Evolutionary conservation across 30 jellyfish, hydroid and myxozoan species (phyloP), one percentile per base, ranked within the genome.

Genomic region (Calvadosia cruxmelitensis): DNA sequence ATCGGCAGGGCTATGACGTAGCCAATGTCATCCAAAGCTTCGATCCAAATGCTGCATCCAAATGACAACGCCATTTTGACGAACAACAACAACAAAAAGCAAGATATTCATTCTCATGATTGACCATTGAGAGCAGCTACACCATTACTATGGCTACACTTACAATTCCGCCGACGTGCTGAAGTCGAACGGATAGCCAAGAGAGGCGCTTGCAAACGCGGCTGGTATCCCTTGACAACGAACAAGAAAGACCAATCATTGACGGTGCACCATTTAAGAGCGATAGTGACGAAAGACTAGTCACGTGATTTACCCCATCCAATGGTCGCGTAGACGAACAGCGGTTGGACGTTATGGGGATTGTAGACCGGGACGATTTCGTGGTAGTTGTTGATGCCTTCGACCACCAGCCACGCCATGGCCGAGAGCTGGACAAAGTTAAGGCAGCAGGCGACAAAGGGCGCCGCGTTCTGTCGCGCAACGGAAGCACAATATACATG

Each of bases 171-270:
- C 53, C 12, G 67, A 31, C 16, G 36, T 28, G 24, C 27, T 64
- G 30, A 80, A 53, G n/a, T 72, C 49, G 67, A 69, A 80, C 0
- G 80, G 81, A 52, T 72, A 80, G 32, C 93, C 93, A 30, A 83
- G 80, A 68, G 84, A 80, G 5, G 93, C 84, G 5, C 93, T 83
- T 2, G 93, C 66, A 35, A 80, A 72, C 5, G 93, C 93, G 24
- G 93, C 93, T 0, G 93, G 93, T 15, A 80, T 68, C 15, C 93
- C 93, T 80, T 33, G 31, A 49, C 50, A 33, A 1, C 23, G 1
- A 51, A 29, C 2, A 50, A 51, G 29, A 1, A 12, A 35, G 2
- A 33, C 16, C 12, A n/a, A 20, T 3, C 3, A 31, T 31, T 34
- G 3, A n/a, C n/a, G n/a, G n/a, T n/a, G n/a, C n/a, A n/a, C n/a